Conservation (phyloP, 1,140 invertebrate genomes). For the Hyles euphorbiae region DNA sequence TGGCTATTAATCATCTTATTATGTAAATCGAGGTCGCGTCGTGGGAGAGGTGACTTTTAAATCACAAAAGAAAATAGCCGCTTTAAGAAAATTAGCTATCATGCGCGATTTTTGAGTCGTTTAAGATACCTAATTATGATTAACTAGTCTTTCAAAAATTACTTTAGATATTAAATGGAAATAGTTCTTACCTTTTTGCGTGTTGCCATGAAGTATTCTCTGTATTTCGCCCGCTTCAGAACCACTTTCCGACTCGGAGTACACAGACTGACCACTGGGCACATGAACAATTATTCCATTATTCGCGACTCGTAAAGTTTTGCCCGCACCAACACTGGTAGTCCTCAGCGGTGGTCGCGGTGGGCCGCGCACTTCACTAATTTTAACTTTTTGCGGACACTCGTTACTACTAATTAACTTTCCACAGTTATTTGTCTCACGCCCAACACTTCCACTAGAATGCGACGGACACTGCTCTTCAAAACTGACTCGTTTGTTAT, state of each 20-base stretch:
- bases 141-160: background rate
- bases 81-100: background rate
- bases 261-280: conserved; percentile 32
- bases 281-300: conserved; percentile 28
- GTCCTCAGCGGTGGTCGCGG: conserved; percentile 47
- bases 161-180: conserved; percentile 1
- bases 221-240: conserved; percentile 80
- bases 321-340: conserved; percentile 42
- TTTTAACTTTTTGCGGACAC: conserved; percentile 7
- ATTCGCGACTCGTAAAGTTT: conserved; percentile 25
- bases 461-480: conserved; percentile 26
- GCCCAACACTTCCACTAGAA: conserved; percentile 8
- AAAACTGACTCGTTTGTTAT: conserved; percentile 46
- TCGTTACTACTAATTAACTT: conserved; percentile 2
- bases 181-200: conserved; percentile 47
- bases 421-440: conserved; percentile 10
- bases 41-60: too few relatives aligned
- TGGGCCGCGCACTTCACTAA: conserved; percentile 21
- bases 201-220: conserved; percentile 76
- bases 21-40: too few relatives aligned
- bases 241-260: conserved; percentile 78
- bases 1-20: too few relatives aligned
- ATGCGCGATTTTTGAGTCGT: background rate
- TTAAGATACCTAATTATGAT: background rate
- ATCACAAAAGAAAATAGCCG: too few relatives aligned